A percentile compares a stretch with the other conserved stretches of the same genome.
These are phyloP conservation scores for Drosophila carrolli DNA, from an alignment of 1,140 invertebrate species.

Conservation along the genomic window DNA sequence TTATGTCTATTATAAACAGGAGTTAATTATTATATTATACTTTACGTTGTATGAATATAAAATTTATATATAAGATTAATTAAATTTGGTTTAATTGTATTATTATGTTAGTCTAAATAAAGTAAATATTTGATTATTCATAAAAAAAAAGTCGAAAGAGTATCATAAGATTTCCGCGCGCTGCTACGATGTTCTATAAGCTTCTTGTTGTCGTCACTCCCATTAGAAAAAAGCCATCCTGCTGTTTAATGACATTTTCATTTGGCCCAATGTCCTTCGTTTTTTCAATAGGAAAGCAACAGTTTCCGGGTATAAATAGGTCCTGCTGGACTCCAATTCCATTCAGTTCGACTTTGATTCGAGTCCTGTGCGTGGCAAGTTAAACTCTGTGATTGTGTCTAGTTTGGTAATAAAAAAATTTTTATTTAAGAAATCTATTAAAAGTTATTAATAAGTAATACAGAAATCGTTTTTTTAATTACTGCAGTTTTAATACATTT, in stretches of 20 bases:
- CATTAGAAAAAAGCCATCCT: conserved; percentile 41
- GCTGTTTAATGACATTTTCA: conserved; percentile 47
- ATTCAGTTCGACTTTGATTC: conserved; percentile 42
- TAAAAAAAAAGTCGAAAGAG: neutral
- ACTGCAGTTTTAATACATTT: too few relatives aligned
- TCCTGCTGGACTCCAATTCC: conserved; percentile 11
- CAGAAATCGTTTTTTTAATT: too few relatives aligned
- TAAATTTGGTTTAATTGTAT: too few relatives aligned
- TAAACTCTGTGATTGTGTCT: neutral
- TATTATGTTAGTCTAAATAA: too few relatives aligned
- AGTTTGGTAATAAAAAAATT: neutral
- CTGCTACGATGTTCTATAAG: conserved; percentile 8
- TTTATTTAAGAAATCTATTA: too few relatives aligned
- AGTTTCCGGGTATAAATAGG: conserved; percentile 65
- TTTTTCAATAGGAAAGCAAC: conserved; percentile 1
- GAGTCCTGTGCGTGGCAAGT: conserved; percentile 23
- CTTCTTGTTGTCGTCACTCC: conserved; percentile 34
- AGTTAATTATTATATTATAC: too few relatives aligned
- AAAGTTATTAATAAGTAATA: too few relatives aligned
- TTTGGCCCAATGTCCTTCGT: conserved; percentile 25
- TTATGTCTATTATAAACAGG: too few relatives aligned
- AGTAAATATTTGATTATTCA: too few relatives aligned
- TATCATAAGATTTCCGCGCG: neutral
- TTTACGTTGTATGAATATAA: too few relatives aligned
- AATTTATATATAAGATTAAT: too few relatives aligned